Conservation (phyloP, 2,888 invertebrate species). For the Drosophila nr. perissopoda region DNA sequence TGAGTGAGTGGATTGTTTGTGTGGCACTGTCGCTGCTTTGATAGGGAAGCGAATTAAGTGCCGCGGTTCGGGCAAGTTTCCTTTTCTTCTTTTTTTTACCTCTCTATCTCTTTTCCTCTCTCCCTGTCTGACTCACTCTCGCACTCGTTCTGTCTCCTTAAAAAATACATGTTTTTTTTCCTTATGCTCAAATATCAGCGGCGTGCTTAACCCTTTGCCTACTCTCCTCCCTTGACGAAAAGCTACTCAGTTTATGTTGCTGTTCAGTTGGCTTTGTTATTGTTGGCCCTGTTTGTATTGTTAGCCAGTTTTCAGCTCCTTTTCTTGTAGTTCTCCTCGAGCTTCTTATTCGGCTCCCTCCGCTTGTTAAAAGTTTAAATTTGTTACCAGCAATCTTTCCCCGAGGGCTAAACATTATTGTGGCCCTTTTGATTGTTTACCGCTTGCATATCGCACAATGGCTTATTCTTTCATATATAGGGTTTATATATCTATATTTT, state of each 20-base stretch:
- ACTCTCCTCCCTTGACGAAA: background rate
- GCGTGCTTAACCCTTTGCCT: constrained; percentile 35
- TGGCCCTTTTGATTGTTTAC: constrained; percentile 38
- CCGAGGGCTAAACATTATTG: constrained; percentile 30
- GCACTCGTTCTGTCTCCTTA: background rate
- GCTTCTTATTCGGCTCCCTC: background rate
- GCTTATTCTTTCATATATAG: background rate
- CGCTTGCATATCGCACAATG: constrained; percentile 25
- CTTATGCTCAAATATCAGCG: constrained; percentile 29
- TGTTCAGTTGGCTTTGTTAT: constrained; percentile 54
- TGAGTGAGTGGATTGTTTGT: constrained; percentile 10
- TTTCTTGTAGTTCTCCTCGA: background rate
- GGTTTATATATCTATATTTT: background rate
- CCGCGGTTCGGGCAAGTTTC: constrained; percentile 60
- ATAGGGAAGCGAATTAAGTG: constrained; percentile 76
- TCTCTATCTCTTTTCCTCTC: background rate
- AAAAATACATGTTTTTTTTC: background rate
- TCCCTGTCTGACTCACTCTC: constrained; percentile 8
- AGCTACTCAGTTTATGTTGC: constrained; percentile 26
- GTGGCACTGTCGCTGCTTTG: constrained; percentile 59
- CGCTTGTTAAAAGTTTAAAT: constrained; percentile 27
- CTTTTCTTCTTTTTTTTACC: background rate
- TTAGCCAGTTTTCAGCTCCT: constrained; percentile 45
- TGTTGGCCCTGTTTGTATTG: constrained; percentile 58
- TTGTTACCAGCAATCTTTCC: constrained; percentile 25